Evolutionary conservation across 1,140 invertebrate genomes (phyloP).

Genomic region (Polypedilum vanderplanki): DNA sequence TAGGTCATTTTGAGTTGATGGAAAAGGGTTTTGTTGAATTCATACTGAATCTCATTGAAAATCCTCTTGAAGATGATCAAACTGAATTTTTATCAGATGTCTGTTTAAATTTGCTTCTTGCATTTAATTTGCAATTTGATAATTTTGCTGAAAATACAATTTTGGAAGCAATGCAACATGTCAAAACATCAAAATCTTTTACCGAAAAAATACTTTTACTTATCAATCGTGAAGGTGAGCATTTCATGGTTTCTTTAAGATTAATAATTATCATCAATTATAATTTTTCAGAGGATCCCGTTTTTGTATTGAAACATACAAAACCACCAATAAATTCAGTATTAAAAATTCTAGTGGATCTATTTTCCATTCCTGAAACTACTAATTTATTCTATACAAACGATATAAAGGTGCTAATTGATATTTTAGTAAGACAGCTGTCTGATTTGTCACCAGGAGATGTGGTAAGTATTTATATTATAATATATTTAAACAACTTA

Average conservation of each 20-base stretch:
- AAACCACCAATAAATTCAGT: slow-evolving; percentile 75
- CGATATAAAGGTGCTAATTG: slow-evolving; percentile 84
- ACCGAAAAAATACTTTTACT: slow-evolving; percentile 82
- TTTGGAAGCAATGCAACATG: slow-evolving; percentile 62
- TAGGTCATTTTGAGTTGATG: slow-evolving; percentile 72
- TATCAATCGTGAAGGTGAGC: slow-evolving; percentile 80
- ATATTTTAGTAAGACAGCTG: slow-evolving; percentile 81
- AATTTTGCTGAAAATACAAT: slow-evolving; percentile 63
- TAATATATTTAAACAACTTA: no score
- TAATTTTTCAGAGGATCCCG: slow-evolving; percentile 68
- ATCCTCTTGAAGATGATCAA: slow-evolving; percentile 62
- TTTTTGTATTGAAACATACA: slow-evolving; percentile 73
- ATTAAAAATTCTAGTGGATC: slow-evolving; percentile 77
- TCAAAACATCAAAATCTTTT: slow-evolving; percentile 70
- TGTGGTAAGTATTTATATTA: slow-evolving; percentile 62
- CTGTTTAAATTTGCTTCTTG: slow-evolving; percentile 74
- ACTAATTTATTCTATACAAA: slow-evolving; percentile 86
- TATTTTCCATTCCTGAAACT: slow-evolving; percentile 68
- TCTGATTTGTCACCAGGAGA: slow-evolving; percentile 83
- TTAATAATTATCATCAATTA: slow-evolving; percentile 29
- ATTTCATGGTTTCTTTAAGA: slow-evolving; percentile 9
- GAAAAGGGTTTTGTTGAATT: slow-evolving; percentile 72
- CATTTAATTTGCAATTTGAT: slow-evolving; percentile 81
- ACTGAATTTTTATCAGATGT: slow-evolving; percentile 75
- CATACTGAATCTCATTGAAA: slow-evolving; percentile 72